Evolutionary conservation across 2,888 invertebrate genomes (phyloP).

Genomic region (Platynereis dumerilii): DNA sequence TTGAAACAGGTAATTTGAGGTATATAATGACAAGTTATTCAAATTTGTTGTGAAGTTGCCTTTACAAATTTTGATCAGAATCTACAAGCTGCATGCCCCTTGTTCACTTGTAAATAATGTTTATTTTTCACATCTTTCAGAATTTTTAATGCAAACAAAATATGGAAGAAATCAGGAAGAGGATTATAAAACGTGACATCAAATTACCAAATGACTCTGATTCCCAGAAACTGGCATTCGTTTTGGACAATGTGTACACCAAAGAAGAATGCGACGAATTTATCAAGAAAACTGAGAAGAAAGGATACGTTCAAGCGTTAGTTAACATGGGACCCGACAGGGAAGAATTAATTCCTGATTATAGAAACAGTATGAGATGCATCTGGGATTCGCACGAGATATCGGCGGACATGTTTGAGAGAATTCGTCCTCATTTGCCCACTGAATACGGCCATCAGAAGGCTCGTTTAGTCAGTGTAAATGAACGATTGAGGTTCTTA

Average conservation of each 20-base stretch:
- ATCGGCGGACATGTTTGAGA: constrained; percentile 40
- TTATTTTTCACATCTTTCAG: too few relatives aligned
- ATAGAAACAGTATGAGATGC: constrained; percentile 47
- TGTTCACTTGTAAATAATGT: too few relatives aligned
- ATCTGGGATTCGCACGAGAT: constrained; percentile 48
- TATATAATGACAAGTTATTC: too few relatives aligned
- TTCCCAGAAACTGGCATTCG: neutral
- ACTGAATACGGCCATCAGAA: constrained; percentile 32
- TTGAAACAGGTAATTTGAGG: too few relatives aligned
- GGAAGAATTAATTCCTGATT: constrained; percentile 42
- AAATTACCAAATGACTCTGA: neutral
- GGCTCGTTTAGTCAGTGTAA: constrained; percentile 41
- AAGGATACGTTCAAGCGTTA: constrained; percentile 47
- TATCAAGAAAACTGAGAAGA: constrained; percentile 44
- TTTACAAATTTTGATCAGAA: too few relatives aligned
- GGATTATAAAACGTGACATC: neutral
- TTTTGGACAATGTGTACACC: constrained; percentile 4
- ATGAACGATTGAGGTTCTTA: constrained; percentile 48
- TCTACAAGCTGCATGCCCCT: too few relatives aligned
- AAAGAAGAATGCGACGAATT: constrained; percentile 44
- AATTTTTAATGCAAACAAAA: too few relatives aligned
- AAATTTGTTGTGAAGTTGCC: too few relatives aligned
- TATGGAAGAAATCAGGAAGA: too few relatives aligned
- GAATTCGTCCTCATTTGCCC: constrained; percentile 46
- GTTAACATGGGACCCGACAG: constrained; percentile 45